phyloP scores from a whole-genome alignment of 2,797 vertebrate species.

The Fistularia commersonii region DNA sequence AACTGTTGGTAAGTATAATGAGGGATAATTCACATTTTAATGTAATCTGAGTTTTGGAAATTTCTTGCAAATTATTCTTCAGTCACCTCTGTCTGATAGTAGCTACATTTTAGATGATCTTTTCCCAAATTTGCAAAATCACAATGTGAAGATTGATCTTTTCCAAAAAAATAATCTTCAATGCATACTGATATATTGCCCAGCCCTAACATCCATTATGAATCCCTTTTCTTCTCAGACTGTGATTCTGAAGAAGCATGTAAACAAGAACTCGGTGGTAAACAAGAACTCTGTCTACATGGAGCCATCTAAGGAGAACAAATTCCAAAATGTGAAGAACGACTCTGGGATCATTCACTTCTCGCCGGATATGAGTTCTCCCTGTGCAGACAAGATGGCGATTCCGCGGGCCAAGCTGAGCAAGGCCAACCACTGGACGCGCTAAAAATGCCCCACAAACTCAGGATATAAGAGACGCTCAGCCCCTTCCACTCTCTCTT shows the following conservation, averaged over 20 bases:
- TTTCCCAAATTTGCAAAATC: too few species aligned
- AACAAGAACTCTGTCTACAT: slow-evolving; percentile 64
- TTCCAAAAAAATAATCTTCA: background rate
- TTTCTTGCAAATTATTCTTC: too few species aligned
- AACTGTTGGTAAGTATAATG: too few species aligned
- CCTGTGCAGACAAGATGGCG: slow-evolving; percentile 70
- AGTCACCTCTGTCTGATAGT: too few species aligned
- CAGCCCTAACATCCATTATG: too few species aligned
- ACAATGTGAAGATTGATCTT: background rate
- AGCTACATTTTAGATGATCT: too few species aligned
- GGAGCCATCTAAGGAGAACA: slow-evolving; percentile 81
- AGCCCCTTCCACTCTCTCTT: slow-evolving; percentile 38
- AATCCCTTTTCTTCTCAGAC: slow-evolving; percentile 51
- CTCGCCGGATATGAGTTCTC: slow-evolving; percentile 68
- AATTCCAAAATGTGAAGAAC: slow-evolving; percentile 75
- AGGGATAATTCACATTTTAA: too few species aligned
- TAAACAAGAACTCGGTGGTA: slow-evolving; percentile 54
- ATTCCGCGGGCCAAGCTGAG: slow-evolving; percentile 78
- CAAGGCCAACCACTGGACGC: slow-evolving; percentile 63
- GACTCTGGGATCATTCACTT: slow-evolving; percentile 76
- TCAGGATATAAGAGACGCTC: slow-evolving; percentile 36
- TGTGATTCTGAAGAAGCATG: slow-evolving; percentile 80
- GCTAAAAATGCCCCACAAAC: slow-evolving; percentile 44
- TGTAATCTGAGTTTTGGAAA: too few species aligned
- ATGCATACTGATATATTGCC: background rate